A percentile compares a stretch with the other conserved stretches of the same genome.
These are phyloP conservation scores for Lucilia sericata DNA, from an alignment of 1,140 invertebrate genomes.

Conservation along the genomic window DNA sequence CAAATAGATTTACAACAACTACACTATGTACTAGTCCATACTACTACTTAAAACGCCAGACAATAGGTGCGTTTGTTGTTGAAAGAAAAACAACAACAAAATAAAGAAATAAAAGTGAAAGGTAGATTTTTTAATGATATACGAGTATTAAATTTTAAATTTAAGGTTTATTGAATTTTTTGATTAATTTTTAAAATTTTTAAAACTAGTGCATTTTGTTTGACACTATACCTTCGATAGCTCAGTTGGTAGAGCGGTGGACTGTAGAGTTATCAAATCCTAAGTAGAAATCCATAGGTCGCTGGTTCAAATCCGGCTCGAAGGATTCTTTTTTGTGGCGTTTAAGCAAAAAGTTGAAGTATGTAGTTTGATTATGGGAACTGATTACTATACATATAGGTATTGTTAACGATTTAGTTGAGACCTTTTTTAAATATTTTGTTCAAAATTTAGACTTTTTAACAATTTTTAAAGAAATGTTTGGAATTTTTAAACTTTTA, in stretches of 20 bases:
- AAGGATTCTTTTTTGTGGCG: slow-evolving; percentile 71
- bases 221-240: slow-evolving; percentile 74
- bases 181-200: background rate
- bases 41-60: too few relatives aligned
- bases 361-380: too few relatives aligned
- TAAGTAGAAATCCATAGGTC: slow-evolving; percentile 74
- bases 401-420: too few relatives aligned
- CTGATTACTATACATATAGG: too few relatives aligned
- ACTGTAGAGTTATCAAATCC: slow-evolving; percentile 72
- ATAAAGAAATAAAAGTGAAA: background rate
- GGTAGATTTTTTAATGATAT: background rate
- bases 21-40: too few relatives aligned
- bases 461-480: too few relatives aligned
- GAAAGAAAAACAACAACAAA: background rate
- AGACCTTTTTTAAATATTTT: too few relatives aligned
- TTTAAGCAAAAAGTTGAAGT: too few relatives aligned
- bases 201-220: background rate
- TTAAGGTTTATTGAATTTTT: background rate
- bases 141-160: background rate
- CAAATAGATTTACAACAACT: background rate
- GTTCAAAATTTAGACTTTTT: too few relatives aligned
- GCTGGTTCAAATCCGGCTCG: slow-evolving; percentile 80
- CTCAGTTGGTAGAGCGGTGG: slow-evolving; percentile 87
- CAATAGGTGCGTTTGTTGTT: background rate
- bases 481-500: too few relatives aligned